These are phyloP conservation scores for Podarcis muralis DNA, from an alignment of 2,113 vertebrate species.

Conservation along the genomic window DNA sequence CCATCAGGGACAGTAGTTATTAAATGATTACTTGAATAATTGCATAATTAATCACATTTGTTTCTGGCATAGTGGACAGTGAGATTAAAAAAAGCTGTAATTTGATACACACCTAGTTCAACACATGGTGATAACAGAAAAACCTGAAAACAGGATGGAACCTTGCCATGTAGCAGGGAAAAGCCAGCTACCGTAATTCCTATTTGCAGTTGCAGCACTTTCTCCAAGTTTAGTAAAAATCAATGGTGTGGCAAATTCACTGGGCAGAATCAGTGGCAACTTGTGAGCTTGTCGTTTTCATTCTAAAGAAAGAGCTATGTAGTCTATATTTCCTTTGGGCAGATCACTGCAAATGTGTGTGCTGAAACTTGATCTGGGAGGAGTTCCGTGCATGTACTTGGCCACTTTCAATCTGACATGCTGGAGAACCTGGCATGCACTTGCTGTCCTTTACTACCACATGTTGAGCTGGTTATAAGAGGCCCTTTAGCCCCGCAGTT, in stretches of 20 bases:
- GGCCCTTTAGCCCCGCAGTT: not conserved
- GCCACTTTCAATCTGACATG: not conserved
- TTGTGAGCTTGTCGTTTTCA: not conserved
- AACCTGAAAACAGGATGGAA: not conserved
- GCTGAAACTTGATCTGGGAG: too few species aligned
- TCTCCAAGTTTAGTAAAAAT: not conserved
- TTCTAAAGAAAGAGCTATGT: not conserved
- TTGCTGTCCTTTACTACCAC: not conserved
- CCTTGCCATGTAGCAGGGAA: not conserved
- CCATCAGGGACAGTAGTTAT: too few species aligned
- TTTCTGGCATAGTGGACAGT: too few species aligned
- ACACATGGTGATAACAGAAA: not conserved
- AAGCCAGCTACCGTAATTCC: not conserved
- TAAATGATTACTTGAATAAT: too few species aligned
- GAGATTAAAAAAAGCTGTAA: not conserved
- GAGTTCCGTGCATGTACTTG: not conserved
- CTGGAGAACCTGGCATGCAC: not conserved
- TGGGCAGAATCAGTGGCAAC: not conserved
- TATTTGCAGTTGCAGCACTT: not conserved
- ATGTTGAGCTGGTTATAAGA: not conserved
- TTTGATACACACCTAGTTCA: not conserved
- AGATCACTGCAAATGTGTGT: too few species aligned
- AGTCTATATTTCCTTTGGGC: not conserved
- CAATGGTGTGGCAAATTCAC: not conserved
- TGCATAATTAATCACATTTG: too few species aligned